Base-by-base conservation (phyloP, 2,888 invertebrate species). In the Drosophila neotestacea region DNA sequence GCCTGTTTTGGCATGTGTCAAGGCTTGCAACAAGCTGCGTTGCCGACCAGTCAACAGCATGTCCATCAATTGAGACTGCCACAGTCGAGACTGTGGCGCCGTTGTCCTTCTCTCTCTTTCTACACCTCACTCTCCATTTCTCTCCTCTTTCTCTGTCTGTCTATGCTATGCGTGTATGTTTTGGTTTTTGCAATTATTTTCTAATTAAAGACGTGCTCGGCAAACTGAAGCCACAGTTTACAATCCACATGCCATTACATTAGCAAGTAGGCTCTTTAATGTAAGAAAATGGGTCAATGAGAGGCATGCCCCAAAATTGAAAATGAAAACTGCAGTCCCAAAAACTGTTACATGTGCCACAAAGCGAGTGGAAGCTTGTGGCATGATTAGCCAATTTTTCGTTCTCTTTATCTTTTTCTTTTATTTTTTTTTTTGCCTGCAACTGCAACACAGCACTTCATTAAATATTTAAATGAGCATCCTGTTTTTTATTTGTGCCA, bases 141-240 rank as follows among this genome's bases (percentile, higher is more conserved):
- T 16, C 39, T 30, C 0, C 9, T 11, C 9, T n/a, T 30, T 27
- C 9, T 6, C 4, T 9, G 4, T 62, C 41, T 4, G 41, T 50
- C 36, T 52, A 44, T 65, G 27, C 42, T 39, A 54, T 28, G n/a
- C 42, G 41, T 69, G 54, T 69, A 54, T 68, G 47, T 73, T 65
- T 78, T 56, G 62, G 58, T 61, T 79, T 78, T 73, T 81, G 88
- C 88, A 90, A 91, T 90, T 90, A 90, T 91, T 91, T 91, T 90
- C 90, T 91, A 90, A 90, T 91, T 91, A 90, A 91, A 91, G 91
- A 91, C 91, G 81, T 89, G 83, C 85, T 73, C 60, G 59, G 79
- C 79, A 79, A 85, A 62, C 70, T 36, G 44, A 76, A 76, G 48
- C 58, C 55, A 6, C 59, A 38, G 41, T 10, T 11, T 16, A 9